A percentile compares a stretch with the other conserved stretches of the same genome.
phyloP scores from a whole-genome alignment of 2,113 vertebrate species.

The Panthera leo region DNA sequence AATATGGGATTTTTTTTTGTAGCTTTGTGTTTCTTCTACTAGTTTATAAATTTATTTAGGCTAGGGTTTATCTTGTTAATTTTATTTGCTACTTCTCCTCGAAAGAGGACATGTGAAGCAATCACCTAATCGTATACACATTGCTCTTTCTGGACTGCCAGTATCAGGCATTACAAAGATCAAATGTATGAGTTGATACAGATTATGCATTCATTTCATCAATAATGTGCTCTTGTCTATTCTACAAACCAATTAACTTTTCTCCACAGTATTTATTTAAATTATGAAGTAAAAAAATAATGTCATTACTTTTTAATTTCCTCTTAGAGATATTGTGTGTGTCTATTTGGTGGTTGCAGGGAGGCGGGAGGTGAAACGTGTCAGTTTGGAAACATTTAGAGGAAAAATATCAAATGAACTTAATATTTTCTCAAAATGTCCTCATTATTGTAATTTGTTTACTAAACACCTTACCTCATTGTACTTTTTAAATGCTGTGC shows the following conservation, averaged over 20 bases:
- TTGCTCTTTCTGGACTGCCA: not conserved
- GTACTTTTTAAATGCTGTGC: not conserved
- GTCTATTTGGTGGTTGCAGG: not conserved
- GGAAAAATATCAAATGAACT: not conserved
- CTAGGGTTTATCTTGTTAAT: not conserved
- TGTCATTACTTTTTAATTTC: not conserved
- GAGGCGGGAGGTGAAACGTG: accelerated
- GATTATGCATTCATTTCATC: slow-evolving; percentile 13
- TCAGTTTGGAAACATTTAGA: not conserved
- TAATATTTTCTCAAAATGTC: not conserved
- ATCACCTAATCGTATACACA: not conserved
- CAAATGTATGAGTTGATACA: not conserved
- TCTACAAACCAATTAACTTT: not conserved
- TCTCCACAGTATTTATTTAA: not conserved
- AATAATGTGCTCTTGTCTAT: not conserved
- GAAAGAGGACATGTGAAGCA: not conserved
- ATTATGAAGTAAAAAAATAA: not conserved
- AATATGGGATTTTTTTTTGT: not conserved
- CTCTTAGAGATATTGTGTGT: not conserved
- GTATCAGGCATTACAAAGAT: not conserved
- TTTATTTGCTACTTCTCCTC: not conserved
- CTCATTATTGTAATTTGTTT: not conserved
- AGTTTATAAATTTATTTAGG: not conserved
- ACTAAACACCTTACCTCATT: not conserved
- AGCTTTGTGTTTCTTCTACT: not conserved